Evolutionary conservation across 1,140 invertebrate species (phyloP), one percentile per base, ranked within the genome.

Genomic region (Cydia strobilella): DNA sequence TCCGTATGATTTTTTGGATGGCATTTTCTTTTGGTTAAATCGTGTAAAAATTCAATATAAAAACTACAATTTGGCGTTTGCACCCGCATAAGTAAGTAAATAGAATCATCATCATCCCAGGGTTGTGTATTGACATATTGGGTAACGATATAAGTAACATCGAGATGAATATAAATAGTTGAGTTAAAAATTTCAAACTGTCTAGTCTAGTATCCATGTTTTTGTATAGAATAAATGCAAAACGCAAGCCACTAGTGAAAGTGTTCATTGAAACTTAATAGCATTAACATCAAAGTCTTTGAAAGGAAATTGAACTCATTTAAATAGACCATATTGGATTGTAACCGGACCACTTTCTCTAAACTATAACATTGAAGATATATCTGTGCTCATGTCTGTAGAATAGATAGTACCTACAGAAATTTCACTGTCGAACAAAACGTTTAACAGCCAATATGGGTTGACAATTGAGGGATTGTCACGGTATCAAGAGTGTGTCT

Each of bases 331-430:
- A 59, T 20, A 59, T 59, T 23, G 18, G 23, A 23, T 59, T 59
- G 51, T 59, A 23, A 23, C 54, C 18, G 20, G 7, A 54, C 51
- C 51, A 54, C 51, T 54, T 54, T 54, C 51, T 20, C 51, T 7
- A 9, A 54, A 54, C 51, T 54, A 9, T 54, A 54, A 18, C 51
- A 54, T 54, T 15, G 20, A 54, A 54, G 20, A 59, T 59, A 59
- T 59, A 59, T 59, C 54, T 59, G 23, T 59, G 54, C 54, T 59
- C 23, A 59, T 59, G n/a, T 10, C 54, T n/a, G n/a, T 3, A 51
- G 6, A 51, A 7, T 51, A 13, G 35, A 39, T 1, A 5, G 42
- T 45, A 45, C 35, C 1, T 2, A 27, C 35, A 39, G 35, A 45
- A 45, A 15, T 45, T 45, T 45, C 42, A 45, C 42, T 42, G 31